phyloP scores from a whole-genome alignment of 2,797 vertebrate species.

The Thamnophis elegans region DNA sequence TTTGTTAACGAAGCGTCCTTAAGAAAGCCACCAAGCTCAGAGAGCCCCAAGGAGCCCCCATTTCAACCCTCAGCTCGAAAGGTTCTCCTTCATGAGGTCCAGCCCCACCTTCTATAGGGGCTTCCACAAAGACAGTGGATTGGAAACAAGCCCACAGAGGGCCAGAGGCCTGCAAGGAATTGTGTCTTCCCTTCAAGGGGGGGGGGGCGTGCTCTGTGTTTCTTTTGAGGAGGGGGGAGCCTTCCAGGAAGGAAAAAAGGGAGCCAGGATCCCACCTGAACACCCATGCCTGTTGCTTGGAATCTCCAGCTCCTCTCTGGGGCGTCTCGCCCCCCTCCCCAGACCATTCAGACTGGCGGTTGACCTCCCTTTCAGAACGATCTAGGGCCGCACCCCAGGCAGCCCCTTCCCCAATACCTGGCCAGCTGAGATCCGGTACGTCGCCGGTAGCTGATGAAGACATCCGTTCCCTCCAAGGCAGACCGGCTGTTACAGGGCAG shows the following conservation, averaged over 20 bases:
- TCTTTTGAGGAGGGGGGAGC: too few relatives aligned
- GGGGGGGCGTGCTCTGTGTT: background rate
- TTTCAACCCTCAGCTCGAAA: background rate
- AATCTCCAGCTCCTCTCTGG: background rate
- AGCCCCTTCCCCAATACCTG: conserved; percentile 76
- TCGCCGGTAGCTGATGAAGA: conserved; percentile 96
- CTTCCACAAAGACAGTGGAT: background rate
- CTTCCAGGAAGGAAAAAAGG: background rate
- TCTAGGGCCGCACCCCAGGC: background rate
- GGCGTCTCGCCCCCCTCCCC: background rate
- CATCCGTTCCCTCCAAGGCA: conserved; percentile 80
- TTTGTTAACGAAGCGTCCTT: background rate
- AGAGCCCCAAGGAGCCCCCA: background rate
- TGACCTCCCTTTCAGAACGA: background rate
- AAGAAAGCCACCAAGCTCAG: background rate
- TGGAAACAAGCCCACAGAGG: background rate
- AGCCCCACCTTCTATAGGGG: background rate
- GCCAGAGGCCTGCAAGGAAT: background rate
- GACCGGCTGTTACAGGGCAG: conserved; percentile 72
- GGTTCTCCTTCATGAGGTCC: background rate
- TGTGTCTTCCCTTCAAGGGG: fast-evolving
- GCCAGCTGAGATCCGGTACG: conserved; percentile 93
- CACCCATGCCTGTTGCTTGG: background rate
- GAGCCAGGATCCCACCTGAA: background rate
- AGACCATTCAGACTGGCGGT: background rate